These are phyloP conservation scores for Alexandromys fortis DNA, from an alignment of 2,113 vertebrate species.

Conservation along the genomic window DNA sequence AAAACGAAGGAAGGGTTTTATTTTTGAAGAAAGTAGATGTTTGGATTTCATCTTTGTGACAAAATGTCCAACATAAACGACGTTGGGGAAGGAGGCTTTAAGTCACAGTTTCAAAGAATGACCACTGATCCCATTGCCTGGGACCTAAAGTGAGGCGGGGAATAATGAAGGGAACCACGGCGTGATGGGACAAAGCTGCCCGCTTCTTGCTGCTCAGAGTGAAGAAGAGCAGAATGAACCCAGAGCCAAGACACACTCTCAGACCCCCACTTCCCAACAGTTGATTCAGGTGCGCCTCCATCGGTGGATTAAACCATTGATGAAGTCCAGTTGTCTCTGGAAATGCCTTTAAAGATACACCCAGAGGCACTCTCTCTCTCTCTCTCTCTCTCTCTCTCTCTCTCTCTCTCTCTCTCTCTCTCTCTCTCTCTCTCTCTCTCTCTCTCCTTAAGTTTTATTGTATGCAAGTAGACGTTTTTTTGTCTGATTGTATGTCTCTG, in stretches of 20 bases:
- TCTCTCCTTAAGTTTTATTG: not conserved
- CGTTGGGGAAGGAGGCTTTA: not conserved
- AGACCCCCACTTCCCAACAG: not conserved
- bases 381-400: not conserved
- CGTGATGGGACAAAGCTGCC: not conserved
- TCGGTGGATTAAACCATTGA: not conserved
- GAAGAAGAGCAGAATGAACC: too few species aligned
- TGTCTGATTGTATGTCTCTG: not conserved
- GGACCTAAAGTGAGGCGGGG: not conserved
- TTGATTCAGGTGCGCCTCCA: not conserved
- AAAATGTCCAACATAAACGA: not conserved
- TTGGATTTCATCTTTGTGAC: not conserved
- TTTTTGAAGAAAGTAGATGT: not conserved
- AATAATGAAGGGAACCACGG: too few species aligned
- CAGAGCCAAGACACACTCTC: not conserved
- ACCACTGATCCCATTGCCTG: not conserved
- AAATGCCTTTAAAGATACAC: not conserved
- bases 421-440: not conserved
- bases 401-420: not conserved
- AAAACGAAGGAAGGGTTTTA: not conserved
- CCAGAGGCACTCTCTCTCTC: rapidly evolving
- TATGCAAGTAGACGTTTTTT: not conserved
- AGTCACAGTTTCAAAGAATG: not conserved
- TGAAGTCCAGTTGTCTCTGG: not conserved
- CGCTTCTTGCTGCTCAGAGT: not conserved